These are phyloP conservation scores for Sorex araneus DNA, from an alignment of 2,113 vertebrate species.

Conservation along the genomic window DNA sequence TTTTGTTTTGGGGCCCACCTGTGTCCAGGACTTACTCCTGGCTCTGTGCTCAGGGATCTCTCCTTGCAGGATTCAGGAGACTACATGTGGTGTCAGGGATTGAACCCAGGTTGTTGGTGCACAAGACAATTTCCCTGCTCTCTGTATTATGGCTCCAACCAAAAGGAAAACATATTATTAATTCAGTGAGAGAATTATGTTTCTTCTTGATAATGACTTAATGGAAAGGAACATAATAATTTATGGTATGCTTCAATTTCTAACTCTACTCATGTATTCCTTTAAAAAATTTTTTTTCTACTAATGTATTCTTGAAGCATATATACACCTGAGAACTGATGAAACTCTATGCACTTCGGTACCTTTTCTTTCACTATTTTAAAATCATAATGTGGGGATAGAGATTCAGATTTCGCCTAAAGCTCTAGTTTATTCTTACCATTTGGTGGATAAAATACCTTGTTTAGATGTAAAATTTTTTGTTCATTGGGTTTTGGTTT, in stretches of 20 bases:
- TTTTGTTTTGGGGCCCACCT: too few relatives aligned
- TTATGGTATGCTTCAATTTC: neutral
- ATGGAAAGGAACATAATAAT: neutral
- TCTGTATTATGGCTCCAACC: too few relatives aligned
- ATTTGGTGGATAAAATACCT: neutral
- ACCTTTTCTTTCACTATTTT: neutral
- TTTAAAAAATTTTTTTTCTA: too few relatives aligned
- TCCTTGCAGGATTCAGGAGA: too few relatives aligned
- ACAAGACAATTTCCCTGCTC: too few relatives aligned
- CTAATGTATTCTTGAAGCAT: neutral
- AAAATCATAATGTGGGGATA: neutral
- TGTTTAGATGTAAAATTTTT: neutral
- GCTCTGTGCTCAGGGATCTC: too few relatives aligned
- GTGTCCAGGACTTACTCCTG: too few relatives aligned
- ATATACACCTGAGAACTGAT: neutral
- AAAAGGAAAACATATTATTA: neutral
- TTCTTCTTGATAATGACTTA: neutral
- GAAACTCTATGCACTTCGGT: neutral
- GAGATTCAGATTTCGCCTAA: neutral
- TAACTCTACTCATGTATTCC: neutral
- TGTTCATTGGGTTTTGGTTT: too few relatives aligned
- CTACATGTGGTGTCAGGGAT: too few relatives aligned
- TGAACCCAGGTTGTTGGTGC: too few relatives aligned
- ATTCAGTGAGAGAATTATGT: neutral
- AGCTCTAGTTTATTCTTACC: neutral